Evolutionary conservation across 1,140 invertebrate genomes (phyloP), one percentile per base, ranked within the genome.

Genomic region (Drosophila baimaii): DNA sequence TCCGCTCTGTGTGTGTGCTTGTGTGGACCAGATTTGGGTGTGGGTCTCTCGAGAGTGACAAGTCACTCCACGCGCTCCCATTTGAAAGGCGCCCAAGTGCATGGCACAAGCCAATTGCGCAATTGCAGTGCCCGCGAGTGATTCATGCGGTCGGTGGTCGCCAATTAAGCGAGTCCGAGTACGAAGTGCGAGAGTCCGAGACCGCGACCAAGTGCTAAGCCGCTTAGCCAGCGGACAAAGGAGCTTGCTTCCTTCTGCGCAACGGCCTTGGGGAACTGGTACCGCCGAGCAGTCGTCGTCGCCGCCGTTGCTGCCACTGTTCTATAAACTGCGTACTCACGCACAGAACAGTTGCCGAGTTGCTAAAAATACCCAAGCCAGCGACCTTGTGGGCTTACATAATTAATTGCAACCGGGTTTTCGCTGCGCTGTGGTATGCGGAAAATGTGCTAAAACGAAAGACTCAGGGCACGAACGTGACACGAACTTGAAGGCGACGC

Each of bases 81-180:
- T 85, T 85, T 74, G 78, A 85, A 84, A 84, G 81, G 81, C 77
- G 44, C 25, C 64, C 51, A 58, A 71, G 47, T 59, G 56, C 69
- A 66, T 71, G 81, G 81, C 81, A 86, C 82, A 81, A 66, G 81
- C 81, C 81, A 85, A 71, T 85, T 85, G 81, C 82, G 81, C 81
- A 81, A 85, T 86, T 85, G 69, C 69, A 65, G 62, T 58, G 55
- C 31, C 39, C 47, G 59, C 57, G 29, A 57, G 70, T 85, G 81
- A 85, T 66, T 85, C 81, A 85, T 71, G 54, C 57, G n/a, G 23
- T 31, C 57, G n/a, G 23, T 31, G 35, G 49, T n/a, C 51, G 31
- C 73, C 82, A 85, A 85, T 85, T 86, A 86, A 75, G 44, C 46
- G 35, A 44, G 29, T 21, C 49, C 44, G 15, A 46, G 6, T 3